These are phyloP conservation scores for Pogonocichla stellata DNA, from an alignment of 2,113 vertebrate genomes.

Conservation along the genomic window DNA sequence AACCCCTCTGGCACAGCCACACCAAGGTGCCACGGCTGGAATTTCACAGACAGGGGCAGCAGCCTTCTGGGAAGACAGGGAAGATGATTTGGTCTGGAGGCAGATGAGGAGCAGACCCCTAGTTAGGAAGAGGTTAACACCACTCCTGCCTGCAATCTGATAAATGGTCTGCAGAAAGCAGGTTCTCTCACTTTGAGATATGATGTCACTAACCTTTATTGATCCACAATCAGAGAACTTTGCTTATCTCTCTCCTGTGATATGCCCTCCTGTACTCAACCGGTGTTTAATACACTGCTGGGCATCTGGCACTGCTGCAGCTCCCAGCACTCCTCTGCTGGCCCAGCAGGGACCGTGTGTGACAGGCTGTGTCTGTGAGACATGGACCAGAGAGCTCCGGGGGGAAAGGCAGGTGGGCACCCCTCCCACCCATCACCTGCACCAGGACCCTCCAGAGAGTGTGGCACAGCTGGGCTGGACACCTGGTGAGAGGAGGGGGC, in stretches of 20 bases:
- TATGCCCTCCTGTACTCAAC: constrained; percentile 88
- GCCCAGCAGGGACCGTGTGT: constrained; percentile 74
- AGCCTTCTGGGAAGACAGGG: neutral
- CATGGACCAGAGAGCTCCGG: neutral
- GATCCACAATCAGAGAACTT: constrained; percentile 89
- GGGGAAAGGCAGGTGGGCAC: fast-evolving
- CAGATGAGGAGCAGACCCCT: neutral
- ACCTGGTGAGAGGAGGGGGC: neutral
- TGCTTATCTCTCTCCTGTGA: constrained; percentile 93
- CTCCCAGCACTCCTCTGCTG: constrained; percentile 68
- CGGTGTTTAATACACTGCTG: constrained; percentile 94
- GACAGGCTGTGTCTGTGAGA: neutral
- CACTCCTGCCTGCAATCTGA: constrained; percentile 79
- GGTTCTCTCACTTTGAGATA: constrained; percentile 96
- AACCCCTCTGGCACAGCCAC: fast-evolving
- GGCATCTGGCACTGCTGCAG: constrained; percentile 76
- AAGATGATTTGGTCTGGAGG: neutral
- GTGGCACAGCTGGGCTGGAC: fast-evolving
- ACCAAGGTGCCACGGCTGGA: fast-evolving
- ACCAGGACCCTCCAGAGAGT: neutral
- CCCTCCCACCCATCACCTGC: neutral
- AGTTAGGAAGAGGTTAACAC: constrained; percentile 73
- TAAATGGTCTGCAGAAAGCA: constrained; percentile 90
- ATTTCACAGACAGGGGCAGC: neutral
- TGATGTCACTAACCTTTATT: constrained; percentile 99